Evolutionary conservation across 2,113 vertebrate genomes (phyloP), one percentile per base, ranked within the genome.

Genomic region (Eulemur macaco): DNA sequence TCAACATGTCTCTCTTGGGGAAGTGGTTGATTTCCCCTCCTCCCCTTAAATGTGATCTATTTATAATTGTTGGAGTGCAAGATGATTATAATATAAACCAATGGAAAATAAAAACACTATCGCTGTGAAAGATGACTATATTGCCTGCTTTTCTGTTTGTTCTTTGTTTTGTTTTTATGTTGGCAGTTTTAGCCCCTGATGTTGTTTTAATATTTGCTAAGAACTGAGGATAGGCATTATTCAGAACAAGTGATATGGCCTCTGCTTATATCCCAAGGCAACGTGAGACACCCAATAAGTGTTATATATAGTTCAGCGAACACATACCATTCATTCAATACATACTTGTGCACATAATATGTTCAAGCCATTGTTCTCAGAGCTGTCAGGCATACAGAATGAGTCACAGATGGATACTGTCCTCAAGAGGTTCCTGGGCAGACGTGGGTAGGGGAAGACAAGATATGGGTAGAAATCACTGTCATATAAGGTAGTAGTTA

Each of bases 301-400:
- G 37, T 64, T 95, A 94, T 96, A 80, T 96, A 92, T 93, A 93
- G 83, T 92, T 93, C 58, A 89, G 29, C n/a, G 8, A 86, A 39
- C 39, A 94, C 76, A 86, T 97, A 37, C 60, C 84, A 89, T 98
- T 87, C 69, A 96, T 87, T 97, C 80, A 89, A 4, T 89, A 94
- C 93, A 95, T 97, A 64, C 63, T 94, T 92, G n/a, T 77, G 58
- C 10, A 69, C n/a, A 29, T 95, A 82, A 29, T 81, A 2, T 92
- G 71, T 86, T 95, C 25, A 91, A 84, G 85, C 71, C 69, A 84
- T 89, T 94, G 58, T 84, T 85, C 74, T 85, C 27, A 92, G 58
- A 29, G 76, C 64, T 95, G 25, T 87, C 60, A 95, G 39, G 56
- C 25, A 77, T 60, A 50, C 84, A 80, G n/a, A 92, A 17, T 93